phyloP scores from a whole-genome alignment of 2,113 vertebrate species.

The Mastomys coucha region DNA sequence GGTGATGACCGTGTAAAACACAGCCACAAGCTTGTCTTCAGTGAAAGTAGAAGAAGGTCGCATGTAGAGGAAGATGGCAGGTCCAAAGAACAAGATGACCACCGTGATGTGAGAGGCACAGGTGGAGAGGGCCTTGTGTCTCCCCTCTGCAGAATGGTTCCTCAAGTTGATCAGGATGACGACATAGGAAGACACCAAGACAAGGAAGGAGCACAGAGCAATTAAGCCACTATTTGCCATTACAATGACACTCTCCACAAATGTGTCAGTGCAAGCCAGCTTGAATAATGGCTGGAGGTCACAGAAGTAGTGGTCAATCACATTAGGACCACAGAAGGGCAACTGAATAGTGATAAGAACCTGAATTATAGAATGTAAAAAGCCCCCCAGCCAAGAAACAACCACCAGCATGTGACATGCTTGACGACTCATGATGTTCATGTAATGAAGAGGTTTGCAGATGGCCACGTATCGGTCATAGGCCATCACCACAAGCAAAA shows the following conservation, averaged over 20 bases:
- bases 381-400: constrained; percentile 66
- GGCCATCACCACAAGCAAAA: constrained; percentile 63
- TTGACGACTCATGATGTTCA: constrained; percentile 23
- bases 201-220: constrained; percentile 47
- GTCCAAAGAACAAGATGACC: constrained; percentile 78
- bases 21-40: constrained; percentile 67
- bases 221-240: constrained; percentile 69
- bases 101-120: constrained; percentile 78
- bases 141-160: constrained; percentile 63
- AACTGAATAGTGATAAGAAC: constrained; percentile 40
- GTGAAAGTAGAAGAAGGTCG: constrained; percentile 60
- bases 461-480: constrained; percentile 70
- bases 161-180: constrained; percentile 60
- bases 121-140: constrained; percentile 78
- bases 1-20: constrained; percentile 76
- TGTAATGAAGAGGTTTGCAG: constrained; percentile 70
- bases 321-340: constrained; percentile 72
- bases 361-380: constrained; percentile 68
- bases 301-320: constrained; percentile 78
- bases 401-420: constrained; percentile 51
- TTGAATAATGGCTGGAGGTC: constrained; percentile 71
- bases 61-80: constrained; percentile 74
- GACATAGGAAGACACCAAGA: constrained; percentile 55
- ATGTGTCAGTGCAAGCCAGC: constrained; percentile 68
- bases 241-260: constrained; percentile 49